Evolutionary conservation across 1,140 invertebrate genomes (phyloP).

Genomic region (Drosophila prosaltans): DNA sequence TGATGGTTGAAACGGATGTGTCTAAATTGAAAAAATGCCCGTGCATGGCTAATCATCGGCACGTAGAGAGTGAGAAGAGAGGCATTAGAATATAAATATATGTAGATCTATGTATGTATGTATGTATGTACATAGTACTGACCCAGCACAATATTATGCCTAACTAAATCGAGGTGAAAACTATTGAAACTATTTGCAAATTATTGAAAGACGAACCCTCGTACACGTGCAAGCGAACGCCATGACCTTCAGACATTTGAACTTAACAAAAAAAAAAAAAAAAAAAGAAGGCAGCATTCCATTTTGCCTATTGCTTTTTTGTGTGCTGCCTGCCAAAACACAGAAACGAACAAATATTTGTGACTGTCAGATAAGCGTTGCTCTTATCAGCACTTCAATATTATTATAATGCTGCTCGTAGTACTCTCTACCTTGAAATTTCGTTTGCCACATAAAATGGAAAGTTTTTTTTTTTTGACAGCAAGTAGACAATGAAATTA

Average conservation of each 20-base stretch:
- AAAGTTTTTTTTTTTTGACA: neutral
- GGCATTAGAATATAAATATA: conserved; percentile 18
- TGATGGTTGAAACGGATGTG: conserved; percentile 53
- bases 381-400: conserved; percentile 40
- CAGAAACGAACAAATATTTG: conserved; percentile 44
- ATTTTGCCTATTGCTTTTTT: neutral
- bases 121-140: conserved; percentile 37
- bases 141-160: conserved; percentile 27
- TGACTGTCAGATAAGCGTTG: conserved; percentile 37
- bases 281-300: conserved; percentile 12
- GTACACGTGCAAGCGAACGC: neutral
- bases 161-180: conserved; percentile 27
- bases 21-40: conserved; percentile 68
- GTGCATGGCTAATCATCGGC: conserved; percentile 69
- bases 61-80: conserved; percentile 36
- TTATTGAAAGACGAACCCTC: conserved; percentile 33
- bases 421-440: conserved; percentile 51
- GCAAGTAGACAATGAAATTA: too few relatives aligned
- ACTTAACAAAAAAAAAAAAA: conserved; percentile 26
- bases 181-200: conserved; percentile 13
- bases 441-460: neutral
- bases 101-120: neutral
- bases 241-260: conserved; percentile 49
- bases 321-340: conserved; percentile 14
- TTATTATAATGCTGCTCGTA: conserved; percentile 48